phyloP scores from a whole-genome alignment of 2,113 vertebrate genomes.

The Melospiza melodia region DNA sequence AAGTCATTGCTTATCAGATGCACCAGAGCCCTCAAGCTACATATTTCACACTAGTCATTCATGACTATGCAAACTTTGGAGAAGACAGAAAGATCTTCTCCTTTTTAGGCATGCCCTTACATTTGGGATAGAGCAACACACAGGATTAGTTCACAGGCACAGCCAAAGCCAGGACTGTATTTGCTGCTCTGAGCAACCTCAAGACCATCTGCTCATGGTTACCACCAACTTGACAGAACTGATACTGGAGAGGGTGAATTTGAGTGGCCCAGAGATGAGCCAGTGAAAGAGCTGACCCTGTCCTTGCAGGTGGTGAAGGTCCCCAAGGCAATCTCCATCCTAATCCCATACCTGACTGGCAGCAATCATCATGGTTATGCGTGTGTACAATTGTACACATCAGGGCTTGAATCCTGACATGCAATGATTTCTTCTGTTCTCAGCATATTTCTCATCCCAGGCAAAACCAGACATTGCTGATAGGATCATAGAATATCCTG shows the following conservation, averaged over 20 bases:
- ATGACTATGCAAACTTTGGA: not conserved
- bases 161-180: not conserved
- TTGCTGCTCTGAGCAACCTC: not conserved
- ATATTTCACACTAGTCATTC: not conserved
- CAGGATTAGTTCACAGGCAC: not conserved
- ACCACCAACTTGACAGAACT: not conserved
- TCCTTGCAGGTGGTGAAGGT: not conserved
- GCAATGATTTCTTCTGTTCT: not conserved
- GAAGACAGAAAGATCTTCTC: not conserved
- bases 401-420: not conserved
- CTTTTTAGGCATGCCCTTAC: not conserved
- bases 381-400: not conserved
- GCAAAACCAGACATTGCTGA: not conserved
- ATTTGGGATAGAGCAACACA: not conserved
- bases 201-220: fast-evolving
- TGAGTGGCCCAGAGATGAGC: not conserved
- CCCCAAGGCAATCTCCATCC: not conserved
- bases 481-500: not conserved
- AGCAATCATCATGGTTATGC: not conserved
- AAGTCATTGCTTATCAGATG: not conserved
- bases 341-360: not conserved
- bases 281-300: not conserved
- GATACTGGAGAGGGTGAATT: not conserved
- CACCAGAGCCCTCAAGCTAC: not conserved
- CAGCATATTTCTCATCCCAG: not conserved